phyloP scores from a whole-genome alignment of 2,113 vertebrate genomes.

The Glaucomys volans region DNA sequence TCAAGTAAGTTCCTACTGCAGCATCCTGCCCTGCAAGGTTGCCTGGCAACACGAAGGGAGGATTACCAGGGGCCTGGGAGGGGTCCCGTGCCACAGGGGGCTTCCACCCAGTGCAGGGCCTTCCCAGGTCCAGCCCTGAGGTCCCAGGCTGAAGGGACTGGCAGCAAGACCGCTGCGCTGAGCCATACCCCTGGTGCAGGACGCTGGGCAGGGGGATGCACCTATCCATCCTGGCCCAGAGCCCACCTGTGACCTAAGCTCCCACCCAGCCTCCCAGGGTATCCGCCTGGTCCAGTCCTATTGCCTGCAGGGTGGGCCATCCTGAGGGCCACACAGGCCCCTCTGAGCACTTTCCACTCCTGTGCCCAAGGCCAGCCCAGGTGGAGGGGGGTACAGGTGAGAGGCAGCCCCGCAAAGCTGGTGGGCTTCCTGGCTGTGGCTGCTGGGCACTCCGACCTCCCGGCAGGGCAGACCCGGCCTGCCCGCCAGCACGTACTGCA shows the following conservation, averaged over 20 bases:
- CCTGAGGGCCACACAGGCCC: no score
- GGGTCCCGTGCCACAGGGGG: background rate
- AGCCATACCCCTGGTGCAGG: no score
- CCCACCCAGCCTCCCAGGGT: background rate
- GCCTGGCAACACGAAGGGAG: constrained; percentile 86
- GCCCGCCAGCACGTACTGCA: background rate
- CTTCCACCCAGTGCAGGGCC: background rate
- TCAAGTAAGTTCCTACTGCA: constrained; percentile 91
- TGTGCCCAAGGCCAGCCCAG: background rate
- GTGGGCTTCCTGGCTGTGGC: background rate
- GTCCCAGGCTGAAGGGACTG: background rate
- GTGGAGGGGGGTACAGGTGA: background rate
- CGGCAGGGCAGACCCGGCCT: background rate
- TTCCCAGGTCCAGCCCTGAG: background rate
- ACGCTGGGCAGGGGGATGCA: background rate
- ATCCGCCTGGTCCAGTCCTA: no score
- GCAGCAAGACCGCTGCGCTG: no score
- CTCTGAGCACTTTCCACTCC: background rate
- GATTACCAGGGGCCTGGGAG: accelerated
- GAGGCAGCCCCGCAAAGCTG: background rate
- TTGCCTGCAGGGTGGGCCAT: background rate
- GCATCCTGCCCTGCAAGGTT: constrained; percentile 86
- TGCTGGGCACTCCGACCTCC: background rate
- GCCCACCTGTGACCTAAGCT: no score
- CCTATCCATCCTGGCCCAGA: background rate